phyloP scores from a whole-genome alignment of 2,797 vertebrate species.

The Chanos chanos region DNA sequence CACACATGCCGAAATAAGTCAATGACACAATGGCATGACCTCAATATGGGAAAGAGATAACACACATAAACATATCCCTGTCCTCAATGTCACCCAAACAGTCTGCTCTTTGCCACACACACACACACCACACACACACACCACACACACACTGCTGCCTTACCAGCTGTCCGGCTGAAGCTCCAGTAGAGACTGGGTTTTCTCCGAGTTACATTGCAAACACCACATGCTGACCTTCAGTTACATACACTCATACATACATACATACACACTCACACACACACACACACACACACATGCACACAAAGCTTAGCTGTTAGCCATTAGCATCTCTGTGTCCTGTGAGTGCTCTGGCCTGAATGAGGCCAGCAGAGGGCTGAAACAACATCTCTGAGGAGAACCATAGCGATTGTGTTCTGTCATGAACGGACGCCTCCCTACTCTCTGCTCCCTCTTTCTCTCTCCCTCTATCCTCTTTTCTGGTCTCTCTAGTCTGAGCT shows the following conservation, averaged over 20 bases:
- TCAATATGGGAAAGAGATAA: too few relatives aligned
- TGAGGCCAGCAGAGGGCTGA: neutral
- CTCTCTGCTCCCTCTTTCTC: conserved; percentile 19
- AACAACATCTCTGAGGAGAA: neutral
- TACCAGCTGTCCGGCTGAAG: conserved; percentile 91
- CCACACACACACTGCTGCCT: conserved; percentile 49
- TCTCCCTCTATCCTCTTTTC: conserved; percentile 6
- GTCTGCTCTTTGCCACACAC: neutral
- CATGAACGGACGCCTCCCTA: conserved; percentile 52
- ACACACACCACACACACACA: conserved; percentile 3
- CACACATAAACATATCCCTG: neutral
- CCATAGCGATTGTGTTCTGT: neutral
- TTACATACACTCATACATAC: too few relatives aligned
- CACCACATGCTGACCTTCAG: conserved; percentile 86
- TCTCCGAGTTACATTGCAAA: conserved; percentile 93
- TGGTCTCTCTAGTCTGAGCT: conserved; percentile 1
- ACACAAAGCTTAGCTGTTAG: neutral
- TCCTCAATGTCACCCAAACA: neutral
- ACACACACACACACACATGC: neutral
- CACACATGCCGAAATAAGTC: too few relatives aligned
- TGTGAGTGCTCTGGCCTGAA: neutral
- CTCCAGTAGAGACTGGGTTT: conserved; percentile 91
- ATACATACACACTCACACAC: neutral
- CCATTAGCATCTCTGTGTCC: conserved; percentile 15
- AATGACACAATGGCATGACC: too few relatives aligned